These are phyloP conservation scores for Oreonectes daqikongensis DNA, from an alignment of 2,797 vertebrate species.

Conservation along the genomic window DNA sequence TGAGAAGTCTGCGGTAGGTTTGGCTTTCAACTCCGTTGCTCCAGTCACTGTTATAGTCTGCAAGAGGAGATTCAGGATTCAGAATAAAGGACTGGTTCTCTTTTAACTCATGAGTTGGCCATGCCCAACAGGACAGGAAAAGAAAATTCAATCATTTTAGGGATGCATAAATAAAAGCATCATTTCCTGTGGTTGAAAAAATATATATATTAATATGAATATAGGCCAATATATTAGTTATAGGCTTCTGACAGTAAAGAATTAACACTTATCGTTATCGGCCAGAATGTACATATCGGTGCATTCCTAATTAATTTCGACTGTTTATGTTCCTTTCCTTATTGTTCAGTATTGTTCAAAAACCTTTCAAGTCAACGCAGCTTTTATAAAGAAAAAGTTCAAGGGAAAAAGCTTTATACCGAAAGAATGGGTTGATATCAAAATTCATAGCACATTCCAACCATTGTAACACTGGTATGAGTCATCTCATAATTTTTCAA, in stretches of 20 bases:
- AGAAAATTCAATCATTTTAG: too few species aligned
- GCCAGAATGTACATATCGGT: too few species aligned
- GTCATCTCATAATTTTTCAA: conserved; percentile 49
- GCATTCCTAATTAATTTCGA: too few species aligned
- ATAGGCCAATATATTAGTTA: too few species aligned
- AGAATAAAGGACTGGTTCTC: not conserved
- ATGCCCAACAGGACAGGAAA: not conserved
- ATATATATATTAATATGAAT: too few species aligned
- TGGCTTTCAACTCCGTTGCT: conserved; percentile 46
- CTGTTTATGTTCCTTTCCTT: too few species aligned
- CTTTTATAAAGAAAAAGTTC: conserved; percentile 25
- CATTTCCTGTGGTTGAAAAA: too few species aligned
- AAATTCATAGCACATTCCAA: conserved; percentile 49
- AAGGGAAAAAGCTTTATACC: conserved; percentile 23
- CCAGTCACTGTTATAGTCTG: conserved; percentile 50
- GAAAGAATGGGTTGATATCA: conserved; percentile 40
- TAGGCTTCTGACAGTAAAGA: too few species aligned
- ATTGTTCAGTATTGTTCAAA: conserved; percentile 27
- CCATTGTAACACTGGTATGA: conserved; percentile 41
- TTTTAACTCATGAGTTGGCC: not conserved
- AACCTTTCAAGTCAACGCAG: conserved; percentile 22
- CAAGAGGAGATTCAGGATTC: conserved; percentile 40
- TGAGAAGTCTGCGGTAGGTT: conserved; percentile 61
- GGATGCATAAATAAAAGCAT: too few species aligned
- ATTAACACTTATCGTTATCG: too few species aligned